Base-by-base conservation (phyloP, 2,797 vertebrate genomes). In the Melanotaenia parkinsoni region DNA sequence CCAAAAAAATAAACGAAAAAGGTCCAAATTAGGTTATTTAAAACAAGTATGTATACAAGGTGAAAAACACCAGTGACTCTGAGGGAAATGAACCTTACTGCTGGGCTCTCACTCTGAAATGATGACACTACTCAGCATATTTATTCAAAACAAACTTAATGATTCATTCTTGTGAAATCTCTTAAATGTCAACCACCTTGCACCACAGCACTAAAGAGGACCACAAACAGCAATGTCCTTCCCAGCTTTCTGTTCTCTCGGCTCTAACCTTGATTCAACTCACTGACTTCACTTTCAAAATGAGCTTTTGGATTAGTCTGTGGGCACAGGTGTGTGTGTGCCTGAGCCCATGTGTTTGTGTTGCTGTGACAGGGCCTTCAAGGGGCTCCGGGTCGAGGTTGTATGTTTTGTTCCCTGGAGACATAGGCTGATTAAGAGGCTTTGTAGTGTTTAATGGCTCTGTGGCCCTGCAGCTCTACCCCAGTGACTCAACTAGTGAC, bases 351-450 rank as follows among this genome's bases (percentile, higher is more conserved):
- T 24, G 56, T 63, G 72, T 80, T 8, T 71, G 74, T 65, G 50
- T 63, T 45, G 28, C 18, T 56, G 53, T 32, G 28, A 62, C 12
- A n/a, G 47, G 66, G 50, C n/a, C 63, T 73, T 71, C n/a, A 61
- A 76, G 62, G 63, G 43, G 6, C 51, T 81, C 67, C 43, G 30
- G 82, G 80, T 81, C 59, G 70, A 84, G 82, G 85, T 88, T 88
- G 71, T 65, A 69, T 69, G 81, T 79, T 87, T 78, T 74, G 35
- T 80, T n/a, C 83, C 68, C 60, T 22, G 45, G 74, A 84, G 80
- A 80, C 70, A 38, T 67, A 20, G 63, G 58, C 77, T 89, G 88
- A 93, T 91, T 86, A 88, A 91, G 83, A 88, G 85, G 78, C 71
- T 79, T 68, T 89, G 87, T 83, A 78, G 84, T 83, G 70, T 84